phyloP scores from a whole-genome alignment of 2,797 vertebrate species.

The Carapus acus region DNA sequence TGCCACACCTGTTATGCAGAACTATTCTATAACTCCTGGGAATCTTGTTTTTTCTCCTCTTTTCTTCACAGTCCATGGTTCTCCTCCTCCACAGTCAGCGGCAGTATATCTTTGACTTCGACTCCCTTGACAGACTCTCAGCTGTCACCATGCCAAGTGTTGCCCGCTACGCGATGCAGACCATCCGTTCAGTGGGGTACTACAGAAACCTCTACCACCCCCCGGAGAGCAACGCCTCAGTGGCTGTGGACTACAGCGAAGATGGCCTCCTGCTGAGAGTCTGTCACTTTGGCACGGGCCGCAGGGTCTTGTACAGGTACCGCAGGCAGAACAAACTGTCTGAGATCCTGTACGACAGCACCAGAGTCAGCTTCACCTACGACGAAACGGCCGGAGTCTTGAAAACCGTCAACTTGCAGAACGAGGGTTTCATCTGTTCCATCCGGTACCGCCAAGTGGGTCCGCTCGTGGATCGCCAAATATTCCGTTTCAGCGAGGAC shows the following conservation, averaged over 20 bases:
- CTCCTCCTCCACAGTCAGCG: constrained; percentile 96
- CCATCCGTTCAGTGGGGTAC: constrained; percentile 94
- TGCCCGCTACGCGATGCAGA: constrained; percentile 97
- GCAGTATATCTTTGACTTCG: constrained; percentile 97
- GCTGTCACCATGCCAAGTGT: constrained; percentile 98
- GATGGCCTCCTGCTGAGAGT: constrained; percentile 90
- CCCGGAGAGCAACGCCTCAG: constrained; percentile 94
- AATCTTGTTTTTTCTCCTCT: constrained; percentile 31
- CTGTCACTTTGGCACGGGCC: constrained; percentile 90
- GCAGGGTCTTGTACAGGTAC: constrained; percentile 91
- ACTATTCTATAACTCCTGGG: constrained; percentile 29
- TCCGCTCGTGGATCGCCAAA: constrained; percentile 93
- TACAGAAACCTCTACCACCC: constrained; percentile 97
- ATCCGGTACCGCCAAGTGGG: constrained; percentile 96
- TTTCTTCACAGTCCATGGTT: constrained; percentile 86
- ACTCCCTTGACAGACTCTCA: constrained; percentile 88
- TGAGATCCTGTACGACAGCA: constrained; percentile 94
- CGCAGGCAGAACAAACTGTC: constrained; percentile 91
- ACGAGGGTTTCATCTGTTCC: constrained; percentile 96
- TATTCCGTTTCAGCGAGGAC: constrained; percentile 96
- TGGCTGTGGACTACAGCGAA: constrained; percentile 96
- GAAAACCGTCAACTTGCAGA: constrained; percentile 97
- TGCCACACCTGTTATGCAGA: constrained; percentile 31
- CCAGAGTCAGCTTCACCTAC: constrained; percentile 95
- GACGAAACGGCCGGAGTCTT: constrained; percentile 94